phyloP scores from a whole-genome alignment of 2,113 vertebrate species.

The Desmodus rotundus region DNA sequence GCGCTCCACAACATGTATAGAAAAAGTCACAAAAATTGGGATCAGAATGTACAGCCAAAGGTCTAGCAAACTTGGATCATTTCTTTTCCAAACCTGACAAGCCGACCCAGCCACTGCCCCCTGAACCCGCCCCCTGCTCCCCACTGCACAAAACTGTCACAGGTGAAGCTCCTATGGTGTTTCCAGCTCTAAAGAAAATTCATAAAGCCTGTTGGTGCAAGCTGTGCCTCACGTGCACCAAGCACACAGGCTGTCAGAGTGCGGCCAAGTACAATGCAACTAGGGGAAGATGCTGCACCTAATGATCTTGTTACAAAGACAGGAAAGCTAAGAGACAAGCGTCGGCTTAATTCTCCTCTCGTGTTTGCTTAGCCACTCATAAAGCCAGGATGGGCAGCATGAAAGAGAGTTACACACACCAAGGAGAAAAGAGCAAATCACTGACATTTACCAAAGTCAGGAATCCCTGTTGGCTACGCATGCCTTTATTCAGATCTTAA shows the following conservation, averaged over 20 bases:
- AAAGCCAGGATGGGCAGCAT: conserved; percentile 34
- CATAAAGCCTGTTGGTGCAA: background rate
- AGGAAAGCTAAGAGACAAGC: conserved; percentile 22
- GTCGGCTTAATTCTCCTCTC: conserved; percentile 38
- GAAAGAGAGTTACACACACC: conserved; percentile 27
- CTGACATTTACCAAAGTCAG: conserved; percentile 69
- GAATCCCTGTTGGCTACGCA: conserved; percentile 50
- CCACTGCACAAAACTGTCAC: background rate
- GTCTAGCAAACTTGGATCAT: background rate
- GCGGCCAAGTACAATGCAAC: background rate
- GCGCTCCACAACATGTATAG: background rate
- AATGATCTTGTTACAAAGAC: conserved; percentile 64
- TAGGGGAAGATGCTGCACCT: background rate
- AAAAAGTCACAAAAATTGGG: background rate
- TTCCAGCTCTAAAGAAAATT: background rate
- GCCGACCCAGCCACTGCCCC: background rate
- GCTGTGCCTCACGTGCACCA: background rate
- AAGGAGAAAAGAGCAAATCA: conserved; percentile 56
- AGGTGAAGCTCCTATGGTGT: background rate
- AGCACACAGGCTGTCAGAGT: background rate
- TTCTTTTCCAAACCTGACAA: conserved; percentile 1
- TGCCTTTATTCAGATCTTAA: conserved; percentile 74
- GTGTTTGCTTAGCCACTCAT: conserved; percentile 54
- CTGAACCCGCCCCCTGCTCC: fast-evolving
- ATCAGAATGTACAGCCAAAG: background rate